These are phyloP conservation scores for Lordiphosa mommai DNA, from an alignment of 1,140 invertebrate genomes.

Conservation along the genomic window DNA sequence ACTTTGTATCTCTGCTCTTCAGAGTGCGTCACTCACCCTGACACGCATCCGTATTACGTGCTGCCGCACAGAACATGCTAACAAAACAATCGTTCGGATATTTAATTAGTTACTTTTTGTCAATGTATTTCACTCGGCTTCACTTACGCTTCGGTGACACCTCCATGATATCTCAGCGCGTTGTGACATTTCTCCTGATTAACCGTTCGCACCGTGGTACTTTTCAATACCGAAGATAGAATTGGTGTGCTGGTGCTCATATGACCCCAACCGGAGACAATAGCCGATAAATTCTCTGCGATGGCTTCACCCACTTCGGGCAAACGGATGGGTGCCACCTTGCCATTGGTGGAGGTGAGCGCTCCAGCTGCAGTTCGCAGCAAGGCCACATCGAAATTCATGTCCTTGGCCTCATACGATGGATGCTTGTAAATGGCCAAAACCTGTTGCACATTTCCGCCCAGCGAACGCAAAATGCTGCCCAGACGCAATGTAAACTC, in stretches of 20 bases:
- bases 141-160: constrained; percentile 66
- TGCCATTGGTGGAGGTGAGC: constrained; percentile 25
- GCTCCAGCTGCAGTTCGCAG: constrained; percentile 40
- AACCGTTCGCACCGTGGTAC: constrained; percentile 60
- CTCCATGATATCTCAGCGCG: constrained; percentile 56
- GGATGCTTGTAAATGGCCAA: constrained; percentile 70
- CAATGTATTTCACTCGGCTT: background rate
- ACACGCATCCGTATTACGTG: constrained; percentile 72
- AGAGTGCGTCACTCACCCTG: constrained; percentile 47
- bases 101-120: constrained; percentile 10
- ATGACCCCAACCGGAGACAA: constrained; percentile 75
- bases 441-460: constrained; percentile 54
- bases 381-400: constrained; percentile 71
- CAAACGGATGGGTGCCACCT: constrained; percentile 49
- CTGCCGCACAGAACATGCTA: constrained; percentile 81
- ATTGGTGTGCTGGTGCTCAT: constrained; percentile 60
- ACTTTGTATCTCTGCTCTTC: background rate
- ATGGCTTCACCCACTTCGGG: constrained; percentile 36
- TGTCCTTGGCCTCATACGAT: constrained; percentile 57
- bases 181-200: constrained; percentile 60
- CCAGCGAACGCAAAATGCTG: constrained; percentile 37
- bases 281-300: constrained; percentile 29
- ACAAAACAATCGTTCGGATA: constrained; percentile 9
- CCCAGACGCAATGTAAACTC: constrained; percentile 64
- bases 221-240: constrained; percentile 57